Conservation (phyloP, 2,888 invertebrate species). For the Melieria omissa region DNA sequence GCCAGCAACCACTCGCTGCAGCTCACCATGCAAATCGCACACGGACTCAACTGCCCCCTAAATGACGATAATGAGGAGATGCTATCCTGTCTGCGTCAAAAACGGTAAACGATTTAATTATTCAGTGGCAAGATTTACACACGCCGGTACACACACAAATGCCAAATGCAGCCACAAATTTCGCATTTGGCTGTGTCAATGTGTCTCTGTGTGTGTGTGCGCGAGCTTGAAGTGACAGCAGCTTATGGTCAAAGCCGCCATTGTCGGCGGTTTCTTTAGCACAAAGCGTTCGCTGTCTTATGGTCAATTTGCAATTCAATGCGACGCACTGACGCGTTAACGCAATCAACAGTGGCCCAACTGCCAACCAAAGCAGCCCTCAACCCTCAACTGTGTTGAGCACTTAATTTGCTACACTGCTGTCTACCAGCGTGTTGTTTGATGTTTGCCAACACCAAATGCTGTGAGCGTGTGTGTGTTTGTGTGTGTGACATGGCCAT, state of each 20-base stretch:
- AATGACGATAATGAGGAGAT: conserved; percentile 71
- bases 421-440: too few species aligned
- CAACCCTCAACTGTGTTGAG: background rate
- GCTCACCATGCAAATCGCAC: conserved; percentile 82
- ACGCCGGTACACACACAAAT: background rate
- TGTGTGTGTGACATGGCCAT: background rate
- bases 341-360: conserved; percentile 16
- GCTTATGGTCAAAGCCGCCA: background rate
- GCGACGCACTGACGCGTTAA: conserved; percentile 27
- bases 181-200: conserved; percentile 15
- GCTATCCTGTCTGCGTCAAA: conserved; percentile 70
- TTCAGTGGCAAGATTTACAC: conserved; percentile 8
- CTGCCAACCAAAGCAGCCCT: background rate
- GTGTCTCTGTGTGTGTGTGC: conserved; percentile 16
- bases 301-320: conserved; percentile 28
- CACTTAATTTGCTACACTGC: too few species aligned
- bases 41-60: conserved; percentile 81
- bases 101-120: conserved; percentile 58
- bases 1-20: conserved; percentile 81
- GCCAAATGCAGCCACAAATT: background rate
- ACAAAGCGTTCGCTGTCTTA: conserved; percentile 14
- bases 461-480: background rate
- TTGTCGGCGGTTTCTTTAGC: background rate
- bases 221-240: background rate
- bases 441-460: too few species aligned